A percentile compares a stretch with the other conserved stretches of the same genome.
These are phyloP conservation scores for Cephalopachus bancanus DNA, from an alignment of 2,797 vertebrate genomes.

Conservation along the genomic window DNA sequence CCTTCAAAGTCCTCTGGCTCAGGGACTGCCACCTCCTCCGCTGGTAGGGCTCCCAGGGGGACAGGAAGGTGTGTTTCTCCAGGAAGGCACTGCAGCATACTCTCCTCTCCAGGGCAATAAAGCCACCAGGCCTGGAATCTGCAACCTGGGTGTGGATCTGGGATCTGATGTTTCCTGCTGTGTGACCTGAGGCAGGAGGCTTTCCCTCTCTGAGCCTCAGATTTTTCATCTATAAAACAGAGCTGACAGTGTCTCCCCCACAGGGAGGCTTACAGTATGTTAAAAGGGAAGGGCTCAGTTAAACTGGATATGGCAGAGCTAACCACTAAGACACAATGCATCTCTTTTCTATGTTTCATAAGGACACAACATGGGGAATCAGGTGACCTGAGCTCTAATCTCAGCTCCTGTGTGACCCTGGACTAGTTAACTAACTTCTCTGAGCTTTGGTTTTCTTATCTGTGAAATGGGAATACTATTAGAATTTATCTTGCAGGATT, in stretches of 20 bases:
- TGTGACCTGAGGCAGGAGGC: not conserved
- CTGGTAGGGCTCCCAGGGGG: not conserved
- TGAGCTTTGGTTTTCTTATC: not conserved
- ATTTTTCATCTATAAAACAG: not conserved
- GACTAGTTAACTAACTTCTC: not conserved
- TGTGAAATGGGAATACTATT: not conserved
- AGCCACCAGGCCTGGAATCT: not conserved
- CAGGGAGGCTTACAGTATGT: not conserved
- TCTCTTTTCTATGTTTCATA: not conserved
- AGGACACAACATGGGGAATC: not conserved
- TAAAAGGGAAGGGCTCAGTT: not conserved
- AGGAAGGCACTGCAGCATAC: not conserved
- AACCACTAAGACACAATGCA: not conserved
- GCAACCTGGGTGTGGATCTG: not conserved
- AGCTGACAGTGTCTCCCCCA: not conserved
- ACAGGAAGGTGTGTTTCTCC: not conserved
- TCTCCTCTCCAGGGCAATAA: not conserved
- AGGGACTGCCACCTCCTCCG: rapidly evolving
- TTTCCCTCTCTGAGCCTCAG: not conserved
- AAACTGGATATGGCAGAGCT: not conserved
- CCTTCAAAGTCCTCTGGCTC: too few relatives aligned
- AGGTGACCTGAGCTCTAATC: not conserved
- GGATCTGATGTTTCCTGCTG: not conserved
- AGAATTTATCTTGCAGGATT: not conserved
- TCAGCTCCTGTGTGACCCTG: not conserved